phyloP scores from a whole-genome alignment of 2,888 invertebrate genomes.

The Leptinotarsa rubiginosa region DNA sequence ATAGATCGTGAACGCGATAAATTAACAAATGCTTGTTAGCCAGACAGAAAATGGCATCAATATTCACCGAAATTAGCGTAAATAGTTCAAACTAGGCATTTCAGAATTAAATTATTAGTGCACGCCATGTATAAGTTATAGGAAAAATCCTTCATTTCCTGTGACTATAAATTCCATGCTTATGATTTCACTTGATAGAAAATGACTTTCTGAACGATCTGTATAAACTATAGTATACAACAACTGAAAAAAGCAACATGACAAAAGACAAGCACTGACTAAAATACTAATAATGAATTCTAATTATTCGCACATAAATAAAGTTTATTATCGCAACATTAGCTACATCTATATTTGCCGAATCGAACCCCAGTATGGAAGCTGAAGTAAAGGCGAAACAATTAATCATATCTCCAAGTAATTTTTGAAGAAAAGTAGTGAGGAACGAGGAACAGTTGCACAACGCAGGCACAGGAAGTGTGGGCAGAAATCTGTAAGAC shows the following conservation, averaged over 20 bases:
- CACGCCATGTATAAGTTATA: too few species aligned
- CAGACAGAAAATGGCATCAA: too few species aligned
- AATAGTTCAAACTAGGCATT: too few species aligned
- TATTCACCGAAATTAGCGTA: too few species aligned
- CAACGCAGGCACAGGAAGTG: slow-evolving; percentile 8
- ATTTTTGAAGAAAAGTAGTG: slow-evolving; percentile 6
- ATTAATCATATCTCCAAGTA: slow-evolving; percentile 14
- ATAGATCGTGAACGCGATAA: too few species aligned
- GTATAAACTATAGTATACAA: too few species aligned
- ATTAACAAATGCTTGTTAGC: too few species aligned
- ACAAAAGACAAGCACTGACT: neutral
- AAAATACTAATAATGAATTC: neutral
- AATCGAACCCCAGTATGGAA: slow-evolving; percentile 3
- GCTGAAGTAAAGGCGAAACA: slow-evolving; percentile 3
- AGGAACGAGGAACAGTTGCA: slow-evolving; percentile 16
- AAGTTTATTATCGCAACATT: neutral
- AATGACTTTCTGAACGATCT: too few species aligned
- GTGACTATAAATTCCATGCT: too few species aligned
- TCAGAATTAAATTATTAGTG: too few species aligned
- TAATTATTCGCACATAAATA: neutral
- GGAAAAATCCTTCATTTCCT: too few species aligned
- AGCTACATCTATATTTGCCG: slow-evolving; percentile 12
- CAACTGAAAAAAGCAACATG: neutral
- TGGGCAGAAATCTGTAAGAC: slow-evolving; percentile 19
- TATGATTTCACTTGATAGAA: too few species aligned